Evolutionary conservation across 1,140 invertebrate genomes (phyloP), one percentile per base, ranked within the genome.

Genomic region (Drosophila lini): DNA sequence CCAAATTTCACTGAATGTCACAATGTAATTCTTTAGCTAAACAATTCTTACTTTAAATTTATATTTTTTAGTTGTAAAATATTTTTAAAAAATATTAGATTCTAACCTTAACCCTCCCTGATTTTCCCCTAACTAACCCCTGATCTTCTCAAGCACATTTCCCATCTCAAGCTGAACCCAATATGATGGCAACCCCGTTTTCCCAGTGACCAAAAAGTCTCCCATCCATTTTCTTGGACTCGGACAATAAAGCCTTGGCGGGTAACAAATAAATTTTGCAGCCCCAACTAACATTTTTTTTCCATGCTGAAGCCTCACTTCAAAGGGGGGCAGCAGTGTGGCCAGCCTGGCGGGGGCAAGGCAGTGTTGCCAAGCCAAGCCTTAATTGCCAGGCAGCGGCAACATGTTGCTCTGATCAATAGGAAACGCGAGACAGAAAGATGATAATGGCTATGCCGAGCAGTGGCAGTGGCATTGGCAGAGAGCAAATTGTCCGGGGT

Each of bases 371-470:
- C 71, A 78, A 80, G 83, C 83, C 83, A 78, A 80, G 83, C 83
- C 83, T 86, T 86, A 86, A 86, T 86, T 86, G 83, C 83, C 83
- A 83, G 82, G 83, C 88, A 88, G 80, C 80, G 67, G 83, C 80
- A 83, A 89, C 83, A 86, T 89, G 83, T 88, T 89, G 83, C 83
- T 61, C 83, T 78, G 83, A 88, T 88, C 83, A 89, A 89, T 88
- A 83, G 73, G 78, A 80, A 55, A 67, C 80, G 28, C 77, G n/a
- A 58, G 50, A 59, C 60, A 67, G 56, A 67, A 58, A 63, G 80
- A 81, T 78, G 63, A 73, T 63, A 57, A 67, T 78, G 65, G 73
- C 81, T 67, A 64, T 74, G 71, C 69, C 50, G 63, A 52, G 64
- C 61, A 59, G 59, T 62, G 13, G 53, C 67, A 59, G 34, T 50